Conservation (phyloP, 2,888 invertebrate genomes). For the Operophtera brumata region DNA sequence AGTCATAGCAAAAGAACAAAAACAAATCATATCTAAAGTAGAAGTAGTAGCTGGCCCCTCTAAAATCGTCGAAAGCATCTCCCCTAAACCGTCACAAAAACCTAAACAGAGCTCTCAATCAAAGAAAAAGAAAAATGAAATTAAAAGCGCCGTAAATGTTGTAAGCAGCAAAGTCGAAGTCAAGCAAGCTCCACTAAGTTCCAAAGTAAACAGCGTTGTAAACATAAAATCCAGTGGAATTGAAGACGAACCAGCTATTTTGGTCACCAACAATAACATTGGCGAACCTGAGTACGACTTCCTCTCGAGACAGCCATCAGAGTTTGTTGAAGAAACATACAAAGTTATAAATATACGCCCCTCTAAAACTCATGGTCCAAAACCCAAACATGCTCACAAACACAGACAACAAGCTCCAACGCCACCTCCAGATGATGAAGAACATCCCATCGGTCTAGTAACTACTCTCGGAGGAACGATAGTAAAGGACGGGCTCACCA, state of each 20-base stretch:
- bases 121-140: constrained; percentile 59
- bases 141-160: constrained; percentile 65
- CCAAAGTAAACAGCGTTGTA: constrained; percentile 79
- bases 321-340: constrained; percentile 92
- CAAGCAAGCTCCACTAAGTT: constrained; percentile 65
- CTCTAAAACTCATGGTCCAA: constrained; percentile 77
- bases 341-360: constrained; percentile 90
- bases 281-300: constrained; percentile 92
- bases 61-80: constrained; percentile 64
- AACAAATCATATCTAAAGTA: constrained; percentile 75
- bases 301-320: constrained; percentile 90
- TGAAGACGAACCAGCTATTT: constrained; percentile 81
- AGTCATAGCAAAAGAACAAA: constrained; percentile 70
- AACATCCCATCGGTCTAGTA: constrained; percentile 89
- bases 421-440: constrained; percentile 78
- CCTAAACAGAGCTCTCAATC: constrained; percentile 46
- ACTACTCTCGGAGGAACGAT: constrained; percentile 92
- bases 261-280: constrained; percentile 85
- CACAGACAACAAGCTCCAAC: constrained; percentile 65
- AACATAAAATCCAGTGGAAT: constrained; percentile 73
- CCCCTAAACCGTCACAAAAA: constrained; percentile 57
- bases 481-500: constrained; percentile 90
- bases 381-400: constrained; percentile 71
- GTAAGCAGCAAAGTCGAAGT: constrained; percentile 76
- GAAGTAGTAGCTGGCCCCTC: constrained; percentile 80